These are phyloP conservation scores for Coelogynopora nodosa DNA, from an alignment of 2,888 invertebrate genomes.

Conservation along the genomic window DNA sequence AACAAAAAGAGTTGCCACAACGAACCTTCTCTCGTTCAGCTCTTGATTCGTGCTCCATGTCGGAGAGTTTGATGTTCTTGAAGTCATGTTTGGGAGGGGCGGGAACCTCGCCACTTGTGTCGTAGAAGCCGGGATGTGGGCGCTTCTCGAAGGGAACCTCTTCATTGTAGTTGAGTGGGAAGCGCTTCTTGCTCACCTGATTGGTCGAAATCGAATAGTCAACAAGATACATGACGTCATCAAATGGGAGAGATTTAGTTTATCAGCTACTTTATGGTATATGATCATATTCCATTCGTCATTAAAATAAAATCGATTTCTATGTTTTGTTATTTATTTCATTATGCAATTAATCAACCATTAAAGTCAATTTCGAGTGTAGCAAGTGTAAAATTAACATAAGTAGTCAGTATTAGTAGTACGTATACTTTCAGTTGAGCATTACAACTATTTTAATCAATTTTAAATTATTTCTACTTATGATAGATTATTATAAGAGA, in stretches of 20 bases:
- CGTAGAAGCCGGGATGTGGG: slow-evolving; percentile 82
- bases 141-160: slow-evolving; percentile 96
- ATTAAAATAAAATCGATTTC: too few relatives aligned
- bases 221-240: slow-evolving; percentile 56
- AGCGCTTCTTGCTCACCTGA: slow-evolving; percentile 68
- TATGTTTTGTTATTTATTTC: too few relatives aligned
- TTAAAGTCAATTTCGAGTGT: too few relatives aligned
- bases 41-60: slow-evolving; percentile 20
- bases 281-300: neutral
- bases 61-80: slow-evolving; percentile 24
- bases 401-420: too few relatives aligned
- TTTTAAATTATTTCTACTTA: too few relatives aligned
- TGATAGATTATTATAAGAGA: too few relatives aligned
- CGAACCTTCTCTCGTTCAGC: slow-evolving; percentile 39
- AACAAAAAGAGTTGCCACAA: slow-evolving; percentile 32
- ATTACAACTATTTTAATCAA: too few relatives aligned
- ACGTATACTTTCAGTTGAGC: too few relatives aligned
- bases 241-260: slow-evolving; percentile 33
- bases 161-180: slow-evolving; percentile 81
- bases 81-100: slow-evolving; percentile 40
- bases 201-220: too few relatives aligned
- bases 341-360: too few relatives aligned
- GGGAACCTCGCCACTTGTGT: slow-evolving; percentile 66
- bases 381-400: too few relatives aligned
- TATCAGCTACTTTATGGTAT: too few relatives aligned